Evolutionary conservation across 37 sponge, comb jelly and placozoan species (phyloP).

Genomic region (Geodia barretti): DNA sequence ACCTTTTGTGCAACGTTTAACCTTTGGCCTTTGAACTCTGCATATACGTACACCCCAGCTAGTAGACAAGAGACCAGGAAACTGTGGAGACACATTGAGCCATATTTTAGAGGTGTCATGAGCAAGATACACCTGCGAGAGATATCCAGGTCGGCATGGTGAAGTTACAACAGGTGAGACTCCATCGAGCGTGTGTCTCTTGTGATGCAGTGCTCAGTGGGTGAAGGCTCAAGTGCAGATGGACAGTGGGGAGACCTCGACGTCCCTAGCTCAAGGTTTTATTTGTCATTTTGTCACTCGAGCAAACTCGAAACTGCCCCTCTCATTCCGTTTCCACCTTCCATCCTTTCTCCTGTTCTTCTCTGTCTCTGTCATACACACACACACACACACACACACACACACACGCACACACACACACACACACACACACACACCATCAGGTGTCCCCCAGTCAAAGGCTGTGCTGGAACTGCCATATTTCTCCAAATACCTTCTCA

Average conservation of each 20-base stretch:
- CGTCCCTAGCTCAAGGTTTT: not conserved
- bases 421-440: not conserved
- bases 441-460: not conserved
- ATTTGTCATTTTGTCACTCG: too few species aligned
- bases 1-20: not conserved
- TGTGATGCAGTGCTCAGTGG: not conserved
- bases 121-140: constrained; percentile 50
- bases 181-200: not conserved
- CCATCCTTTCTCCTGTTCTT: not conserved
- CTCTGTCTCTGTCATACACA: too few species aligned
- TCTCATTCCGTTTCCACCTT: not conserved
- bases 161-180: not conserved
- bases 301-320: not conserved
- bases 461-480: constrained; percentile 54
- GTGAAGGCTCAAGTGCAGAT: not conserved
- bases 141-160: constrained; percentile 3
- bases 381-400: constrained; percentile 14
- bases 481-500: constrained; percentile 58
- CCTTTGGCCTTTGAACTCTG: not conserved
- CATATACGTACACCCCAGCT: constrained; percentile 1
- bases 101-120: constrained; percentile 41
- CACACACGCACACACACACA: not conserved
- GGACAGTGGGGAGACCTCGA: too few species aligned
- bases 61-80: constrained; percentile 23
- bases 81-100: constrained; percentile 63